A percentile compares a stretch with the other conserved stretches of the same genome.
These are phyloP conservation scores for Erebia palarica DNA, from an alignment of 2,888 invertebrate species.

Conservation along the genomic window DNA sequence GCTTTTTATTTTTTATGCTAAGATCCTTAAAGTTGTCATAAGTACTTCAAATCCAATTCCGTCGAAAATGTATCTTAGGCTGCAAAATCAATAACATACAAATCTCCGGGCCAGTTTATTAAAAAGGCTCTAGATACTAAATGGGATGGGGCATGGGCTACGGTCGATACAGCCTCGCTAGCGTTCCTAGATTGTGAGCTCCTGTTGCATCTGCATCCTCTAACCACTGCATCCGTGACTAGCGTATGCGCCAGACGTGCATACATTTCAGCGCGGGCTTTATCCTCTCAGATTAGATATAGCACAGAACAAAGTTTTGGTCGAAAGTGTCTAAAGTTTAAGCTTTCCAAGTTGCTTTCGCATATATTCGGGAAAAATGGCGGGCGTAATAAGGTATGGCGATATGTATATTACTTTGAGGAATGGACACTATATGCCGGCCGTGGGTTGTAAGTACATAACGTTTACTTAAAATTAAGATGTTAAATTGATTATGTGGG, in stretches of 20 bases:
- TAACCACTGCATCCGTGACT: not conserved
- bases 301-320: not conserved
- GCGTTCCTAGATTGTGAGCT: conserved; percentile 19
- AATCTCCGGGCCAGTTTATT: conserved; percentile 23
- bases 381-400: conserved; percentile 22
- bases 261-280: not conserved
- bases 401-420: conserved; percentile 47
- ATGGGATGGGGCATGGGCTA: conserved; percentile 18
- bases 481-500: no score
- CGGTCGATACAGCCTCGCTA: conserved; percentile 34
- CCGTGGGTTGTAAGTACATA: conserved; percentile 60
- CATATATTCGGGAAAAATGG: conserved; percentile 21
- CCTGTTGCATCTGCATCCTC: conserved; percentile 23
- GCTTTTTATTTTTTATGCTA: no score
- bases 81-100: conserved; percentile 19
- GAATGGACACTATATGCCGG: conserved; percentile 56
- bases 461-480: not conserved
- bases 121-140: conserved; percentile 21
- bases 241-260: conserved; percentile 10
- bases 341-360: not conserved
- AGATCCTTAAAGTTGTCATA: no score
- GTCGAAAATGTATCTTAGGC: not conserved
- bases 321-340: not conserved
- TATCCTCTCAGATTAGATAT: not conserved
- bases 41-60: not conserved